phyloP scores from a whole-genome alignment of 2,797 vertebrate species.

The Etheostoma perlongum region DNA sequence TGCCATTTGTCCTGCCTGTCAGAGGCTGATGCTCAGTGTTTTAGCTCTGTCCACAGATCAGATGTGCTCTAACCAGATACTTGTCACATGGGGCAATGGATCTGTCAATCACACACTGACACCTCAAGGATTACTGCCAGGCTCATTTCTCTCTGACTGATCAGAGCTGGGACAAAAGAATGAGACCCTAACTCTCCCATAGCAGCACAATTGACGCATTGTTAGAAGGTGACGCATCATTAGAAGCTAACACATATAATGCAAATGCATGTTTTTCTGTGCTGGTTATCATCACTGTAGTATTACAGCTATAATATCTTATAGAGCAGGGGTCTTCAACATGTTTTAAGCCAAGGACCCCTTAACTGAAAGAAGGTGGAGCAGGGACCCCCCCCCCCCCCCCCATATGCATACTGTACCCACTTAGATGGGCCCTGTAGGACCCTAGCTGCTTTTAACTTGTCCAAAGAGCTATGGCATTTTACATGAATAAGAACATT shows the following conservation, averaged over 20 bases:
- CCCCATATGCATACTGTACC: background rate
- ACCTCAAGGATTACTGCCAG: conserved; percentile 56
- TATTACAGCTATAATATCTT: background rate
- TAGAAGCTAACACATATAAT: background rate
- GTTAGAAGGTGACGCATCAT: background rate
- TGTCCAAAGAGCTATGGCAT: conserved; percentile 4
- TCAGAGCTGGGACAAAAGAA: conserved; percentile 46
- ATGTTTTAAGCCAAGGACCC: no score
- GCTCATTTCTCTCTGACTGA: conserved; percentile 45
- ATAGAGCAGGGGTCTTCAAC: background rate
- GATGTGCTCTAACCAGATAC: conserved; percentile 61
- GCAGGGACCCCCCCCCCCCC: no score
- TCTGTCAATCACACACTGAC: conserved; percentile 67
- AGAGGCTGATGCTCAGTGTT: conserved; percentile 49
- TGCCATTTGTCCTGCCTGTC: conserved; percentile 60
- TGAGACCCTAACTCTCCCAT: conserved; percentile 11
- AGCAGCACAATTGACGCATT: conserved; percentile 1
- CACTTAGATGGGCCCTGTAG: conserved; percentile 8
- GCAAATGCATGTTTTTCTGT: conserved; percentile 11
- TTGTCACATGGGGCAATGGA: conserved; percentile 69
- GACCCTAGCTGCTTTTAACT: background rate
- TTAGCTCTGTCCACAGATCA: conserved; percentile 58
- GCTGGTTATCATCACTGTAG: background rate
- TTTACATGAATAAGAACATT: conserved; percentile 9
- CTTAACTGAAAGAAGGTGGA: no score